Conservation (phyloP, 2,797 vertebrate species). For the Aplochiton taeniatus region DNA sequence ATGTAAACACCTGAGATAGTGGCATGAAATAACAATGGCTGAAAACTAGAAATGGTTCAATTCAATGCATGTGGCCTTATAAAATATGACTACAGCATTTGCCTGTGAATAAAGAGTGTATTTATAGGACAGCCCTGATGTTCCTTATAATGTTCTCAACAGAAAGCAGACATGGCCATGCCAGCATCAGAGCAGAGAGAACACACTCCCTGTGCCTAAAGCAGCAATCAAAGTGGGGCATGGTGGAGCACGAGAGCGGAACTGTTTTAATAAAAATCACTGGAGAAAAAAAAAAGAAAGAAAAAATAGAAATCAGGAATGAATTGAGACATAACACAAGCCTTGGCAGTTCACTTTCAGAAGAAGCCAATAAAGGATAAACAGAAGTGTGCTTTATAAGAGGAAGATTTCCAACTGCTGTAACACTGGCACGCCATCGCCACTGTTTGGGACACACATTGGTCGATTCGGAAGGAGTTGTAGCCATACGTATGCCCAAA, state of each 20-base stretch:
- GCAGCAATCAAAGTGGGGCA: constrained; percentile 22
- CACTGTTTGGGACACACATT: neutral
- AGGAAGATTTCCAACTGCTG: constrained; percentile 43
- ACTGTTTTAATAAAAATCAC: constrained; percentile 62
- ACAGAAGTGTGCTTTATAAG: constrained; percentile 58
- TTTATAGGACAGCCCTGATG: constrained; percentile 28
- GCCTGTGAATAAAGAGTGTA: no score
- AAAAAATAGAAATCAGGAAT: constrained; percentile 54
- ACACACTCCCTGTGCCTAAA: constrained; percentile 40
- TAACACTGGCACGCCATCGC: constrained; percentile 3
- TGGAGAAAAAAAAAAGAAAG: constrained; percentile 66
- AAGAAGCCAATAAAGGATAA: constrained; percentile 54
- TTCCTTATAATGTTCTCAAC: constrained; percentile 53
- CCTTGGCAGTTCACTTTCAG: constrained; percentile 51
- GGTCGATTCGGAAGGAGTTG: no score
- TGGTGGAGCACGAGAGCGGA: constrained; percentile 33
- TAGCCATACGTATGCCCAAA: no score
- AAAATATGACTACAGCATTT: no score
- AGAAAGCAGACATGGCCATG: constrained; percentile 61
- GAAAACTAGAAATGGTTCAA: neutral
- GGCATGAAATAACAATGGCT: neutral
- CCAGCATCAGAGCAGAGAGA: constrained; percentile 38
- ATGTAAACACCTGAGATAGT: neutral
- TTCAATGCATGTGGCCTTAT: no score
- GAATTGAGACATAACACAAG: constrained; percentile 60